phyloP scores from a whole-genome alignment of 2,888 invertebrate genomes.

The Ryuthela nishihirai region DNA sequence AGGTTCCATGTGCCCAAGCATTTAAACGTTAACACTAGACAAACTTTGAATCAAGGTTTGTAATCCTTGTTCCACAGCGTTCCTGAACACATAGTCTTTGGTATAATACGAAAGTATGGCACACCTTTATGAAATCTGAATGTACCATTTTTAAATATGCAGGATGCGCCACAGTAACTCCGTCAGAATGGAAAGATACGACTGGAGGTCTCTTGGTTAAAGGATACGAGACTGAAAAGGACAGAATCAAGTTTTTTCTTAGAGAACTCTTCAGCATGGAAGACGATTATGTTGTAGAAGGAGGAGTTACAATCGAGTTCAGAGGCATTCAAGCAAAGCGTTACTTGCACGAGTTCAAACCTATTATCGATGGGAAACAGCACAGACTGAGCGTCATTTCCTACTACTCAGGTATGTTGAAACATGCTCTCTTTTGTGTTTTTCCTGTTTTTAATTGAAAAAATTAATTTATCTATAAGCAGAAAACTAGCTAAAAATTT shows the following conservation, averaged over 20 bases:
- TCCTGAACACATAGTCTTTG: no score
- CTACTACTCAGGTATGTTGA: slow-evolving; percentile 22
- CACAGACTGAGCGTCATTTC: slow-evolving; percentile 1
- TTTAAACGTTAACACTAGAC: no score
- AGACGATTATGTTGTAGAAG: neutral
- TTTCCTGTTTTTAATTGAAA: no score
- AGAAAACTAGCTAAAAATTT: no score
- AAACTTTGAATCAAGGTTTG: no score
- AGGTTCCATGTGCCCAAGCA: no score
- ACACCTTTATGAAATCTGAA: neutral
- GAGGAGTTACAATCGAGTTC: neutral
- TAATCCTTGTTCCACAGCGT: no score
- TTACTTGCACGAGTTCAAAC: slow-evolving; percentile 15
- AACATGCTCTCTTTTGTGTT: no score
- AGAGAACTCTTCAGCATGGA: slow-evolving; percentile 14
- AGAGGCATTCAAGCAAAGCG: slow-evolving; percentile 11
- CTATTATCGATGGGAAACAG: neutral
- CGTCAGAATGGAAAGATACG: slow-evolving; percentile 13
- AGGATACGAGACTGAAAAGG: slow-evolving; percentile 12
- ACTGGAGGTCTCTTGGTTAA: slow-evolving; percentile 5
- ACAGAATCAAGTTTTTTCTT: slow-evolving; percentile 15
- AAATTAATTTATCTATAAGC: no score
- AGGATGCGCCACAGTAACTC: slow-evolving; percentile 1
- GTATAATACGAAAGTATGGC: neutral
- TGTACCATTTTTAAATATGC: neutral